Evolutionary conservation across 2,888 invertebrate species (phyloP), one percentile per base, ranked within the genome.

Genomic region (Trachelus stipa): DNA sequence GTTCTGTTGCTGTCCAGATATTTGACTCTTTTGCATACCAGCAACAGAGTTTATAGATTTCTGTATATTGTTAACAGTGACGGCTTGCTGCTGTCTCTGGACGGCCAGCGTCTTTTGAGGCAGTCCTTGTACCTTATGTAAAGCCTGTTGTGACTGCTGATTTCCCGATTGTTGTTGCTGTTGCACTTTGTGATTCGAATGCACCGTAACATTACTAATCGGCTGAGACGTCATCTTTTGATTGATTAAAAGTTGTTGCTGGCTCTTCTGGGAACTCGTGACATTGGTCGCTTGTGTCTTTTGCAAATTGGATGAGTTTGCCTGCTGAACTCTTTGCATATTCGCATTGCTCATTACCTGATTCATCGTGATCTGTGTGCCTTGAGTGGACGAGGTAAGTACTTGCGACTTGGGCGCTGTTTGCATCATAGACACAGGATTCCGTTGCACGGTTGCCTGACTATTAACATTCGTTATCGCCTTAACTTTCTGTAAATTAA

Each of bases 401-500:
- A 85, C 81, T 73, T 89, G 89, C 0, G 84, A 81, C 69, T 88
- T 89, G 30, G 83, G 81, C 4, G 86, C 81, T 1, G 84, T 76
- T 73, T 89, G 89, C 73, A 87, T 84, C 68, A 86, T 85, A 1
- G 89, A 79, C 6, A 86, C 77, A 2, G 86, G 79, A 68, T 85
- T 86, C 68, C 88, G 85, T 69, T 86, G 85, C 1, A 83, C 84
- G 12, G 81, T 79, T 35, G 84, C 82, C 68, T 79, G 85, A 75
- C 79, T 82, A 73, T 78, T 78, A 12, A 82, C 79, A 68, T 81
- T 85, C 12, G 83, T 76, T 6, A 87, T 83, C 0, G 86, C 78
- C 68, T 89, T 88, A 4, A 88, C 83, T 56, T 90, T 90, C 56
- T 89, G 88, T 68, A 87, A 79, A 76, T 86, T 89, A 9, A 88